Conservation (phyloP, 2,113 vertebrate genomes). For the Hemichromis elongatus region DNA sequence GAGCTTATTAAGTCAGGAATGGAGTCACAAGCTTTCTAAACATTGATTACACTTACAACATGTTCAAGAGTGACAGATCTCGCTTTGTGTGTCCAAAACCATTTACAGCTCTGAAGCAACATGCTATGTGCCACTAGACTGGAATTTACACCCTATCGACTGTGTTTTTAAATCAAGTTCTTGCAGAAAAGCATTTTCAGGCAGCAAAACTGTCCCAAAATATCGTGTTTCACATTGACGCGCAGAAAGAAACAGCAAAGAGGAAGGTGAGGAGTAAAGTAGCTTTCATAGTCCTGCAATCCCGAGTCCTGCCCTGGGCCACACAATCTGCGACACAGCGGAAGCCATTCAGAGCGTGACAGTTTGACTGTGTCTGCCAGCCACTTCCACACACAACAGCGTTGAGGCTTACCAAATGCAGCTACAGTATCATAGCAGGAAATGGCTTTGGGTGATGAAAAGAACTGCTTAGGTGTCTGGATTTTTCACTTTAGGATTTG, state of each 20-base stretch:
- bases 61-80: neutral
- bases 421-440: constrained; percentile 20
- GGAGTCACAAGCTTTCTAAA: constrained; percentile 27
- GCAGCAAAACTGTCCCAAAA: neutral
- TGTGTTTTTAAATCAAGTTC: neutral
- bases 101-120: neutral
- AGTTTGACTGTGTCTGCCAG: constrained; percentile 49
- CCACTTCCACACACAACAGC: neutral
- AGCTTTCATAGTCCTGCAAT: constrained; percentile 50
- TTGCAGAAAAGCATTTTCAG: neutral
- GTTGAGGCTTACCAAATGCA: constrained; percentile 3
- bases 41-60: neutral
- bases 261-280: constrained; percentile 27
- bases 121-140: neutral
- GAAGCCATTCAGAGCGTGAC: constrained; percentile 58
- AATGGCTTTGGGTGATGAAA: constrained; percentile 44
- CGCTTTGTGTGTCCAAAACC: neutral
- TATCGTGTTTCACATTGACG: neutral
- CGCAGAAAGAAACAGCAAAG: neutral
- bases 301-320: constrained; percentile 43
- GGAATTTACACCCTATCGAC: neutral
- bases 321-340: constrained; percentile 57
- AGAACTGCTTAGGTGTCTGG: constrained; percentile 31
- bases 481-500: constrained; percentile 47
- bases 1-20: constrained; percentile 1